phyloP scores from a whole-genome alignment of 2,797 vertebrate species.

The Melopsittacus undulatus region DNA sequence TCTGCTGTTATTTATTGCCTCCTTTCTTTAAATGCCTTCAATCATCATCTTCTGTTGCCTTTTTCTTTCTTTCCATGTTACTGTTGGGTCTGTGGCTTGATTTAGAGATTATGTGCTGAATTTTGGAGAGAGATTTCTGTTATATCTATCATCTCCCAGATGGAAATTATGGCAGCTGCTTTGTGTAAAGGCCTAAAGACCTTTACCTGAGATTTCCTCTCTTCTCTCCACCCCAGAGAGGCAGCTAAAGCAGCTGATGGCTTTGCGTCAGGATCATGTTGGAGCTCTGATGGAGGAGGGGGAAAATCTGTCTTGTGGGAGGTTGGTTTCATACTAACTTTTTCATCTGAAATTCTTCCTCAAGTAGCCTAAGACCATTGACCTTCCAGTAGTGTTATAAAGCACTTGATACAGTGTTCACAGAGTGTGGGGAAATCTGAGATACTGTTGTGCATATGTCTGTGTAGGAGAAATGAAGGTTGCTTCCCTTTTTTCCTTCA shows the following conservation, averaged over 20 bases:
- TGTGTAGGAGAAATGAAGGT: background rate
- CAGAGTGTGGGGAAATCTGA: background rate
- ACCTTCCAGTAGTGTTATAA: background rate
- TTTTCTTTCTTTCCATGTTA: background rate
- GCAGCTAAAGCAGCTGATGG: background rate
- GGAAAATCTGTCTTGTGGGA: fast-evolving
- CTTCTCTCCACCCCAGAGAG: background rate
- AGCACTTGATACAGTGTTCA: background rate
- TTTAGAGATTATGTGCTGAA: background rate
- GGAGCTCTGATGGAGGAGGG: background rate
- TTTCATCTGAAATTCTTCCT: background rate
- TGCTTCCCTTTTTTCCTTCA: background rate
- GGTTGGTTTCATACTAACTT: background rate
- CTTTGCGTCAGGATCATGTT: background rate
- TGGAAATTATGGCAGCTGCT: background rate
- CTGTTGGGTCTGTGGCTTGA: background rate
- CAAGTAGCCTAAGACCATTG: background rate
- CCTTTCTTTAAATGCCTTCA: background rate
- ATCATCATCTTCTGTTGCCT: background rate
- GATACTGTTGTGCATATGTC: background rate
- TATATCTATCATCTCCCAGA: background rate
- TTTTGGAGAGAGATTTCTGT: background rate
- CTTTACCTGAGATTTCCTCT: slow-evolving; percentile 17
- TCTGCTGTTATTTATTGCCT: background rate
- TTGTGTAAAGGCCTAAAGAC: background rate